Evolutionary conservation across 2,797 vertebrate genomes (phyloP), one percentile per base, ranked within the genome.

Genomic region (Microcaecilia unicolor): DNA sequence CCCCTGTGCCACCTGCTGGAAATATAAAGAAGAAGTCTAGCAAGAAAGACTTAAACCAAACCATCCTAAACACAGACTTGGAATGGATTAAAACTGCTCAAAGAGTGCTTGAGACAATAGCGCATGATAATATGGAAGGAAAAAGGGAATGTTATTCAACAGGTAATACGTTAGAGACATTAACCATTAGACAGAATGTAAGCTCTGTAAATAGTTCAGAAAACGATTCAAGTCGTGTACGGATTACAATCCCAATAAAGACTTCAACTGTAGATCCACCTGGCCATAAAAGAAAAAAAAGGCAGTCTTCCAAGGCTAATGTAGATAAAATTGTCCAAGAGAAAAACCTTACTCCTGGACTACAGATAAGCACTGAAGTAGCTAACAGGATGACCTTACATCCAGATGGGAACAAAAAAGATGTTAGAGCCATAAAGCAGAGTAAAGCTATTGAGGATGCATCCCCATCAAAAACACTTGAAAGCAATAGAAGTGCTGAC

Each of bases 11-110:
- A 61, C 83, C 86, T 13, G 22, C 76, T 33, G 79, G 78, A 26
- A 87, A 79, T 61, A 77, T 76, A 39, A 95, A 96, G 81, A 89
- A 91, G 61, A 96, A 95, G 68, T 88, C 89, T 31, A 87, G 81
- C 60, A 93, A 90, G 69, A 97, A 91, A 61, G 91, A 97, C 31
- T 66, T 82, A 49, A 80, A 61, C 70, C 81, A 88, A 37, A 58
- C 62, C 43, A 68, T 83, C 57, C 80, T 86, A 61, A 71, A 77
- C 28, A 25, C 80, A 38, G 89, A 92, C 30, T 52, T 78, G 1
- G 83, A 84, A 25, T 91, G 90, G 91, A 76, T 82, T 59, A 92
- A 89, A 70, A 89, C 72, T 26, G 42, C 76, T 47, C 91, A 89
- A 59, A 93, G 88, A 61, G 81, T 70, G 17, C 79, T 71, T 67